These are phyloP conservation scores for Heterochromis multidens DNA, from an alignment of 2,113 vertebrate species.

Conservation along the genomic window DNA sequence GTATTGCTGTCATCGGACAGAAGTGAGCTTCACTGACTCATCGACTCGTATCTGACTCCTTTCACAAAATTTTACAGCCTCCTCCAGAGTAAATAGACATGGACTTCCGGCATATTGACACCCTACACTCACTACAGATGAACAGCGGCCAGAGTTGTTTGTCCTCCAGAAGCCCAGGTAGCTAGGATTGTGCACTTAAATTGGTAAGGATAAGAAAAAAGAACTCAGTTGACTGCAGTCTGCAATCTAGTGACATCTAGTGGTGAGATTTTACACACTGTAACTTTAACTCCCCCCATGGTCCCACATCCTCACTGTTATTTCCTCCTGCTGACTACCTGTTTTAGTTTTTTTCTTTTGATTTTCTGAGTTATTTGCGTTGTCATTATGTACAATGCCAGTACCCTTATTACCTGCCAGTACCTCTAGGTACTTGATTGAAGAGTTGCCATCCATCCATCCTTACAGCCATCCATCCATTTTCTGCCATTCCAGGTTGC, in stretches of 20 bases:
- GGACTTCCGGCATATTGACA: neutral
- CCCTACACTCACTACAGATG: neutral
- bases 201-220: neutral
- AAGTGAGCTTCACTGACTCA: neutral
- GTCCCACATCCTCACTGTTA: neutral
- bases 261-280: neutral
- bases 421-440: neutral
- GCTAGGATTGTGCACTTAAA: neutral
- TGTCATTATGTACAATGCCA: neutral
- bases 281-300: neutral
- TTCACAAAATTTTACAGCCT: neutral
- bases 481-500: neutral
- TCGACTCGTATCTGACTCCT: neutral
- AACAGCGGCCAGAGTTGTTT: neutral
- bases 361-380: neutral
- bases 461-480: neutral
- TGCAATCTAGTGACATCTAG: neutral
- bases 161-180: neutral
- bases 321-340: neutral
- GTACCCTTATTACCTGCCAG: neutral
- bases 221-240: neutral
- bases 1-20: neutral
- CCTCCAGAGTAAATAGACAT: too few species aligned
- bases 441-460: neutral
- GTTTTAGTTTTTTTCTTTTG: neutral